A percentile compares a stretch with the other conserved stretches of the same genome.
phyloP scores from a whole-genome alignment of 2,888 invertebrate genomes.

The Sericinus montela region DNA sequence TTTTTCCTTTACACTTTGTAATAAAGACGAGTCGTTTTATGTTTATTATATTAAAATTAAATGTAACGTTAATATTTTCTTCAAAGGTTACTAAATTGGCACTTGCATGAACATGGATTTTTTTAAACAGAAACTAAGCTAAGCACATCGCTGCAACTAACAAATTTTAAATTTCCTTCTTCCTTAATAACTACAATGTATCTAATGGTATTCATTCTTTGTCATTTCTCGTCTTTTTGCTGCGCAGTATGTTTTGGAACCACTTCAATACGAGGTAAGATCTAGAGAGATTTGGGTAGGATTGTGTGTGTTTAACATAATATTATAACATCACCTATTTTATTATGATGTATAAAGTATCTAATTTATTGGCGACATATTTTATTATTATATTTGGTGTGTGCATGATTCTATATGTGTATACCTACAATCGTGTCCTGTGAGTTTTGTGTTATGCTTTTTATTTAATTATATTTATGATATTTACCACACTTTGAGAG shows the following conservation, averaged over 20 bases:
- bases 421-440: slow-evolving; percentile 79
- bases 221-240: slow-evolving; percentile 86
- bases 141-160: slow-evolving; percentile 36
- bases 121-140: slow-evolving; percentile 29
- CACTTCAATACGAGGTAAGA: slow-evolving; percentile 99
- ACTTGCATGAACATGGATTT: slow-evolving; percentile 59
- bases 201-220: slow-evolving; percentile 69
- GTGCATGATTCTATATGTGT: slow-evolving; percentile 46
- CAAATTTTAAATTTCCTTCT: slow-evolving; percentile 36
- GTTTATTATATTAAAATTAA: slow-evolving; percentile 34
- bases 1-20: slow-evolving; percentile 46
- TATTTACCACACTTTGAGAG: slow-evolving; percentile 19
- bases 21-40: slow-evolving; percentile 27
- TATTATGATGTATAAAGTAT: slow-evolving; percentile 28
- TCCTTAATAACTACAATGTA: slow-evolving; percentile 56
- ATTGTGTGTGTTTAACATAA: slow-evolving; percentile 38
- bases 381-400: slow-evolving; percentile 32
- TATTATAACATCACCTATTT: slow-evolving; percentile 24
- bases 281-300: slow-evolving; percentile 51
- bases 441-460: slow-evolving; percentile 81
- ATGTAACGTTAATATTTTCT: slow-evolving; percentile 28
- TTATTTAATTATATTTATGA: slow-evolving; percentile 44
- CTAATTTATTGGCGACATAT: slow-evolving; percentile 30
- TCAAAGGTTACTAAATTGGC: slow-evolving; percentile 34
- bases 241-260: slow-evolving; percentile 99